phyloP scores from a whole-genome alignment of 2,797 vertebrate species.

The Alcedo atthis region DNA sequence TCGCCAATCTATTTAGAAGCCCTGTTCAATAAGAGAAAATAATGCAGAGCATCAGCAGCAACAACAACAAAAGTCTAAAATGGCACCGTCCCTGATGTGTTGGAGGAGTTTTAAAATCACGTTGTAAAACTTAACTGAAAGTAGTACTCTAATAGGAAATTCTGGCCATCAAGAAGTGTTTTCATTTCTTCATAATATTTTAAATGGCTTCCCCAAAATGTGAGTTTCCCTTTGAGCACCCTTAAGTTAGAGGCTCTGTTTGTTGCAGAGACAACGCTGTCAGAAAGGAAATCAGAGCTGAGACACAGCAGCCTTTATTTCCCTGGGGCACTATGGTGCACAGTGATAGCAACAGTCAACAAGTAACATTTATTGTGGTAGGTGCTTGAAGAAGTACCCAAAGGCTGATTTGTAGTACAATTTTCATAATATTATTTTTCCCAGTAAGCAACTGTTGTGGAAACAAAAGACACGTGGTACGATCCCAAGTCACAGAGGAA shows the following conservation, averaged over 20 bases:
- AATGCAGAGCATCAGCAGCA: not conserved
- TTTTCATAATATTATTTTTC: constrained; percentile 2
- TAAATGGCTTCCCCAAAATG: not conserved
- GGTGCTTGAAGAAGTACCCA: not conserved
- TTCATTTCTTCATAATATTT: not conserved
- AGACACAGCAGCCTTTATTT: not conserved
- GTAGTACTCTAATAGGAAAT: not conserved
- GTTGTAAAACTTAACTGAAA: constrained; percentile 9
- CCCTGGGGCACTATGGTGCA: not conserved
- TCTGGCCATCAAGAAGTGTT: not conserved
- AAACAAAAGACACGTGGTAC: not conserved
- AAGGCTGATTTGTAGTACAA: not conserved
- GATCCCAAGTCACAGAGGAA: not conserved
- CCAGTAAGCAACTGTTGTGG: not conserved
- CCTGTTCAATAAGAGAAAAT: not conserved
- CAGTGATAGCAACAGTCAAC: not conserved
- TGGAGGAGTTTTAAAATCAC: not conserved
- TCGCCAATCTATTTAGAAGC: not conserved
- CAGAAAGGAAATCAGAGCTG: not conserved
- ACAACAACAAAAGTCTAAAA: not conserved
- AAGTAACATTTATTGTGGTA: not conserved
- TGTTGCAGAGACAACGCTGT: not conserved
- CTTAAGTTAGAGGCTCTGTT: not conserved
- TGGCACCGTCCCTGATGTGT: not conserved
- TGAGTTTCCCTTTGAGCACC: not conserved